Conservation (phyloP, 1,140 invertebrate species). For the Choristoneura fumiferana region DNA sequence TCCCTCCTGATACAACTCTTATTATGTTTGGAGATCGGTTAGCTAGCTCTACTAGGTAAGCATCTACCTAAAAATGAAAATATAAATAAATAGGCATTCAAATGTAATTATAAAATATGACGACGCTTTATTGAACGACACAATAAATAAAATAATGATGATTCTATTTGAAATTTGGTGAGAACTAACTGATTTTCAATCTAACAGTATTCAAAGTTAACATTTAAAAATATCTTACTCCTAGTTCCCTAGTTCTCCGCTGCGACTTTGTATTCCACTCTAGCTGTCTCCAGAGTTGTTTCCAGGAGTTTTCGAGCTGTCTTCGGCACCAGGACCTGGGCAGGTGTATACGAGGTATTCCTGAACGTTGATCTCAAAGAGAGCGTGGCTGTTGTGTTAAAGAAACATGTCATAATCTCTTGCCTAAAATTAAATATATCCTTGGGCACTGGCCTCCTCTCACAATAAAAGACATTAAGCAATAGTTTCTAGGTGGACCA, state of each 20-base stretch:
- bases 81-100: neutral
- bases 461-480: too few relatives aligned
- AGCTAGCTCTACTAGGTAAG: constrained; percentile 75
- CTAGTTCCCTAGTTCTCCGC: constrained; percentile 34
- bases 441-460: too few relatives aligned
- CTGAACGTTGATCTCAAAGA: constrained; percentile 26
- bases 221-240: constrained; percentile 26
- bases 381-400: constrained; percentile 25
- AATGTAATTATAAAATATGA: neutral
- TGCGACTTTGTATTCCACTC: constrained; percentile 24
- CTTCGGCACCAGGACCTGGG: constrained; percentile 24
- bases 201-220: too few relatives aligned
- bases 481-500: too few relatives aligned
- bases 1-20: constrained; percentile 66
- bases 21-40: constrained; percentile 64
- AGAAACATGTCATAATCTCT: neutral
- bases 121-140: too few relatives aligned
- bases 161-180: too few relatives aligned
- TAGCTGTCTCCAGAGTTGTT: constrained; percentile 19
- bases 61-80: constrained; percentile 63
- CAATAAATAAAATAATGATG: too few relatives aligned
- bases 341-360: constrained; percentile 20
- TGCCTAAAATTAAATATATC: neutral
- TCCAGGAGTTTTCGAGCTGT: constrained; percentile 17
- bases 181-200: too few relatives aligned